Percentiles rank a stretch among this genome's conserved stretches.
These are phyloP conservation scores for Ctenopoma kingsleyae DNA, from an alignment of 2,797 vertebrate genomes.

Conservation along the genomic window DNA sequence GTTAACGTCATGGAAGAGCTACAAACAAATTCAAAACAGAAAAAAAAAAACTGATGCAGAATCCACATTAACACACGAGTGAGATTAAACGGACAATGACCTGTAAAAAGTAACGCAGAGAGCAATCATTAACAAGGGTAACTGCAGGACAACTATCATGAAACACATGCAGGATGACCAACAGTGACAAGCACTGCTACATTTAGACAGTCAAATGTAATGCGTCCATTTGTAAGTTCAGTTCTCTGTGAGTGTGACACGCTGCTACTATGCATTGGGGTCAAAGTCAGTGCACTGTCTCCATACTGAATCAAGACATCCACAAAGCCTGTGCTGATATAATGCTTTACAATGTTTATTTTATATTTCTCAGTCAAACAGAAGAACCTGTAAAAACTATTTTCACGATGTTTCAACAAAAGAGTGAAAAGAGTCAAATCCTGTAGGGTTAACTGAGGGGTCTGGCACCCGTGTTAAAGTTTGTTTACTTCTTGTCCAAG, in stretches of 20 bases:
- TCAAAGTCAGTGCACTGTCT: conserved; percentile 4
- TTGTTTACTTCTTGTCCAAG: background rate
- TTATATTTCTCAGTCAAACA: background rate
- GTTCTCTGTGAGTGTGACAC: conserved; percentile 42
- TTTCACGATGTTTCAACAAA: no score
- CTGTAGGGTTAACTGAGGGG: background rate
- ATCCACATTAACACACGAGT: no score
- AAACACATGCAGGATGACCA: no score
- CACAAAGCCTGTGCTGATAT: background rate
- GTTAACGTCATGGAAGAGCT: no score
- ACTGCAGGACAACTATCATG: no score
- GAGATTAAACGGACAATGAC: no score
- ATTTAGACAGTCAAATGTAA: conserved; percentile 61
- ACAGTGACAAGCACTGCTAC: background rate
- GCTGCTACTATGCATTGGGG: conserved; percentile 14
- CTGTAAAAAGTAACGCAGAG: no score
- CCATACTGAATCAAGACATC: background rate
- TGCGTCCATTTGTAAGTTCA: conserved; percentile 38
- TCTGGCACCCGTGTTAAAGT: background rate
- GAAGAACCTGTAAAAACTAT: background rate
- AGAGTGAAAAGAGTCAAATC: no score
- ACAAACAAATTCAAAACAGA: no score
- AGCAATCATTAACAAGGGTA: no score
- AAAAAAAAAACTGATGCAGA: no score
- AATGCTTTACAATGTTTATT: conserved; percentile 13